Evolutionary conservation across 2,888 invertebrate species (phyloP), one percentile per base, ranked within the genome.

Genomic region (Ariolimax columbianus): DNA sequence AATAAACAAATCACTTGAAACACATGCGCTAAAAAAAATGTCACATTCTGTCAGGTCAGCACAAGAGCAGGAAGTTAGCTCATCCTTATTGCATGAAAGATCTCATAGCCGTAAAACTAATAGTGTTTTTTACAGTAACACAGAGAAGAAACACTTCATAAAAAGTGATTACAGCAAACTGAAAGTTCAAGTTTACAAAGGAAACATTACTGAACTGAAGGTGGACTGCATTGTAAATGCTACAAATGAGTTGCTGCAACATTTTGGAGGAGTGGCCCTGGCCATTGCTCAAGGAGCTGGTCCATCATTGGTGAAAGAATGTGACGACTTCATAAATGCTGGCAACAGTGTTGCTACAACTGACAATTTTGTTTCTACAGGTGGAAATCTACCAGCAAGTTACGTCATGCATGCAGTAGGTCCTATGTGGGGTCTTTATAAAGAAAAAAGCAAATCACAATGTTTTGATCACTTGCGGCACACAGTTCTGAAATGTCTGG

Each of bases 181-280:
- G 17, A 78, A 43, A 38, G 70, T 85, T 30, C 40, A 38, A 9
- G 66, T 87, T 40, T 51, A 81, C 47, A 83, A 86, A 33, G 81
- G 81, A 63, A 77, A 86, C 70, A 87, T 87, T 63, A 87, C 87
- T 26, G 66, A 85, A 72, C 83, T 83, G 33, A 6, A 77, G 3
- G 87, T 86, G 33, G 87, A 84, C 23, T 83, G 77, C 36, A 87
- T 87, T 55, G 87, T 87, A 38, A 87, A 87, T 72, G 85, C 87
- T 38, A 84, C 85, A n/a, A 84, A 87, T 47, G 26, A 63, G 7
- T 3, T 33, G 6, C 70, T 87, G 7, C 26, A 36, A n/a, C 86
- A 87, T 55, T 77, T 36, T 7, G 87, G 85, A 17, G 87, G 87
- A 38, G 85, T 87, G 36, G 87, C 87, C 1, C 33, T 17, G 7